phyloP scores from a whole-genome alignment of 1,140 invertebrate genomes.

The Andricus grossulariae region DNA sequence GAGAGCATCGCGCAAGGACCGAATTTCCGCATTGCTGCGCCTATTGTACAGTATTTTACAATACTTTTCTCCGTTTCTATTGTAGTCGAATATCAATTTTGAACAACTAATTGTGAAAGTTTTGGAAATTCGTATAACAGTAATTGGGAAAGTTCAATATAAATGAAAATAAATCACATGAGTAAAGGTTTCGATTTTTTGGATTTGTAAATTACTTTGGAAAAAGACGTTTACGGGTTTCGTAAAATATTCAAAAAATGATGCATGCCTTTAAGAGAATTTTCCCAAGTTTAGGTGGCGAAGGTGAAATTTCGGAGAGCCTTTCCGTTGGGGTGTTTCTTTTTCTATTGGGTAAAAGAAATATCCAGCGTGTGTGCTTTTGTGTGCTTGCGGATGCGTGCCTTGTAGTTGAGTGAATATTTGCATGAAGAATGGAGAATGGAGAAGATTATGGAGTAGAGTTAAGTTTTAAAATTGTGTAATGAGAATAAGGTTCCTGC shows the following conservation, averaged over 20 bases:
- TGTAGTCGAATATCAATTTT: not conserved
- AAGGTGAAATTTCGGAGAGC: too few species aligned
- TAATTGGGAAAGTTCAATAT: not conserved
- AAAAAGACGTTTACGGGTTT: too few species aligned
- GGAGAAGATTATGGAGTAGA: not conserved
- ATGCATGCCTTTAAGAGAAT: too few species aligned
- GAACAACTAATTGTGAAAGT: not conserved
- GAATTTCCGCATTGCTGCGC: not conserved
- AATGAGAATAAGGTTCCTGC: slow-evolving; percentile 3
- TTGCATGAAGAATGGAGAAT: not conserved
- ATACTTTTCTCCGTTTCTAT: not conserved
- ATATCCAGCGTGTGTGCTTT: not conserved
- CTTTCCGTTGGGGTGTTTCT: not conserved
- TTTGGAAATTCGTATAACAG: not conserved
- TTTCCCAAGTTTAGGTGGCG: too few species aligned
- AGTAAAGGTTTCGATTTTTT: too few species aligned
- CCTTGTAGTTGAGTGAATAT: slow-evolving; percentile 20
- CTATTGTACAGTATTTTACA: slow-evolving; percentile 13
- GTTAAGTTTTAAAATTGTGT: not conserved
- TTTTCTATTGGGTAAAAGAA: not conserved
- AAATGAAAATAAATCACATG: not conserved
- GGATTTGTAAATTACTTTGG: too few species aligned
- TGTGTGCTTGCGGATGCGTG: slow-evolving; percentile 6
- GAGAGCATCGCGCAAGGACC: not conserved
- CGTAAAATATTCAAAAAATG: too few species aligned